Evolutionary conservation across 2,113 vertebrate species (phyloP).

Genomic region (Tapirus terrestris): DNA sequence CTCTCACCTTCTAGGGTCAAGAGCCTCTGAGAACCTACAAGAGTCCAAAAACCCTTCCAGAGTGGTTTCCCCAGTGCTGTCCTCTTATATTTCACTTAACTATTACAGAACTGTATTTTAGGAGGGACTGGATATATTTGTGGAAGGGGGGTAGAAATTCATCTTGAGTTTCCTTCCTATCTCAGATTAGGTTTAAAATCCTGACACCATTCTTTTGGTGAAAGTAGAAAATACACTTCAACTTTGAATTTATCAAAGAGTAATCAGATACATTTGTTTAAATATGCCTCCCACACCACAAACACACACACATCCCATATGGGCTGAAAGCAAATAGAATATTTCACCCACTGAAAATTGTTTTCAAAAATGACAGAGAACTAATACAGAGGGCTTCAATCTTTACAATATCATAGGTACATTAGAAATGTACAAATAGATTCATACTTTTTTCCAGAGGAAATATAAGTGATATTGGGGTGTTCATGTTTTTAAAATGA

Average conservation of each 20-base stretch:
- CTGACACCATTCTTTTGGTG: background rate
- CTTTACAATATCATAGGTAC: background rate
- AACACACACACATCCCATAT: background rate
- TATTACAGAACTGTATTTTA: background rate
- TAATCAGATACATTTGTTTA: constrained; percentile 29
- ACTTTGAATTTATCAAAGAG: background rate
- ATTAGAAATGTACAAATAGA: constrained; percentile 32
- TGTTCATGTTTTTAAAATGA: constrained; percentile 38
- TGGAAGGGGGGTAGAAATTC: background rate
- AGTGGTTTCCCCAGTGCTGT: background rate
- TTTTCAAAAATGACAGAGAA: constrained; percentile 21
- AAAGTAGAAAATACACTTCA: constrained; percentile 32
- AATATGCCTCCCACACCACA: background rate
- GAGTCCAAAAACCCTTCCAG: background rate
- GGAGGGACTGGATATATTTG: background rate
- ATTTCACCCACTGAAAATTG: background rate
- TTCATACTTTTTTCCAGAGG: background rate
- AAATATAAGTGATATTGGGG: background rate
- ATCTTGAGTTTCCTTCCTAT: background rate
- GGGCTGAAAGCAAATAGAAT: constrained; percentile 49
- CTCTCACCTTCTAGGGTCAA: background rate
- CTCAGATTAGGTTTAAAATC: background rate
- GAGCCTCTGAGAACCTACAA: background rate
- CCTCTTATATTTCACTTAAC: background rate
- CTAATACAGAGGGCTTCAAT: background rate